These are phyloP conservation scores for Alcedo atthis DNA, from an alignment of 2,797 vertebrate species.

Conservation along the genomic window DNA sequence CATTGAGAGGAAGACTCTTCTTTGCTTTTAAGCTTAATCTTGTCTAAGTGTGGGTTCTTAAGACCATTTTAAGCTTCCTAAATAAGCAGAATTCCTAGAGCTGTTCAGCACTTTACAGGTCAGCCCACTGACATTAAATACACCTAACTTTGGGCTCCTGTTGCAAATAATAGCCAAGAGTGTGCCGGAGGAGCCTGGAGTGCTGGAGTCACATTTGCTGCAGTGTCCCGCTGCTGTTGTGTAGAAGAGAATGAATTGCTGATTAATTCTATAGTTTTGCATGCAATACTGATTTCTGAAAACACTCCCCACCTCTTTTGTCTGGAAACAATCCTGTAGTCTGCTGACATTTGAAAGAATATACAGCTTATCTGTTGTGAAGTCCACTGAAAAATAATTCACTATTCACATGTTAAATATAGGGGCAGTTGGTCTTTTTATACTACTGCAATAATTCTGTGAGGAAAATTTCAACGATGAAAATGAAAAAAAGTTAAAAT, in stretches of 20 bases:
- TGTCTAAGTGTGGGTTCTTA: neutral
- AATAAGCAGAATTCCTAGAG: neutral
- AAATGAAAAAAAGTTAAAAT: constrained; percentile 89
- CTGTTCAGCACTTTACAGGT: neutral
- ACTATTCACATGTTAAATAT: constrained; percentile 85
- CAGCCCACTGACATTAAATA: neutral
- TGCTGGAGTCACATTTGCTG: constrained; percentile 20
- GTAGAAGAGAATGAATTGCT: constrained; percentile 71
- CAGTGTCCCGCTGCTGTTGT: constrained; percentile 1
- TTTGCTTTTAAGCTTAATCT: neutral
- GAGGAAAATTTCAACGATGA: constrained; percentile 87
- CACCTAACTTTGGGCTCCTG: neutral
- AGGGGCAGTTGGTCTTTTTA: constrained; percentile 88
- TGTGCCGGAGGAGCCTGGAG: neutral
- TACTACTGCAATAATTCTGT: constrained; percentile 86
- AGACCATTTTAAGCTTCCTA: neutral
- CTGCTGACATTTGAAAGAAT: constrained; percentile 84
- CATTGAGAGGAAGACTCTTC: neutral
- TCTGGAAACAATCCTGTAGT: constrained; percentile 75
- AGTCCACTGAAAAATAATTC: constrained; percentile 89
- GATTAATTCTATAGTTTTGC: constrained; percentile 89
- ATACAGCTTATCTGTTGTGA: constrained; percentile 87
- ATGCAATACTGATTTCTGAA: constrained; percentile 81
- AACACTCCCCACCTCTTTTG: constrained; percentile 82
- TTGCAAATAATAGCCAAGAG: constrained; percentile 6